Evolutionary conservation across 2,888 invertebrate species (phyloP), one percentile per base, ranked within the genome.

Genomic region (Stenolophus ochropezus): DNA sequence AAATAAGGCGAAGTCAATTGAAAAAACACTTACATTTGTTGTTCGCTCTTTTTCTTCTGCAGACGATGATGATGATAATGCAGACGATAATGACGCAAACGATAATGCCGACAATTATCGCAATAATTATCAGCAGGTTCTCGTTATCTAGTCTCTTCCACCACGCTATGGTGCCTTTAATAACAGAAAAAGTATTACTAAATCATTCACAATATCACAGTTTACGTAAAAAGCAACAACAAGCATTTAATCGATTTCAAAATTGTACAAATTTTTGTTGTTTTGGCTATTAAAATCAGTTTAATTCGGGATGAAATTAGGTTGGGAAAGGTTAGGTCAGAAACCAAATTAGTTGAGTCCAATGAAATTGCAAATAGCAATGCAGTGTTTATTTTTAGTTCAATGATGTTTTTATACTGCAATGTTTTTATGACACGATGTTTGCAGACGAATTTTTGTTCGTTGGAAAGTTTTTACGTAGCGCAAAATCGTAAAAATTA

Each of bases 11-110:
- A 58, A 20, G 1, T 23, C 58, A n/a, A 4, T 56, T 21, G n/a
- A 73, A 21, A 5, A 58, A 42, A 74, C 84, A 93, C 95, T 95
- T 91, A 96, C 96, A 96, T 93, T 96, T 96, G 85, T 94, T 94
- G 85, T 93, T 93, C 76, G 94, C 93, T 86, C 96, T 92, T 91
- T 96, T 95, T 85, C 96, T 92, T 85, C 96, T 91, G 89, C 97
- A 97, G 85, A 97, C 93, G 88, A 96, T 93, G 88, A 96, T 94
- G 88, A 97, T 95, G 87, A 96, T 94, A 89, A 96, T 94, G 90
- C 96, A 95, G 82, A 97, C 92, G 85, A 95, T 94, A 85, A 96
- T 93, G 83, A 96, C 94, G 83, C 88, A 88, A n/a, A 91, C 90
- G 83, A 95, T 90, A 84, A 94, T 91, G 51, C 92, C 92, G 76